Base-by-base conservation (phyloP, 1,140 invertebrate species). In the Scaptomyza hsui region DNA sequence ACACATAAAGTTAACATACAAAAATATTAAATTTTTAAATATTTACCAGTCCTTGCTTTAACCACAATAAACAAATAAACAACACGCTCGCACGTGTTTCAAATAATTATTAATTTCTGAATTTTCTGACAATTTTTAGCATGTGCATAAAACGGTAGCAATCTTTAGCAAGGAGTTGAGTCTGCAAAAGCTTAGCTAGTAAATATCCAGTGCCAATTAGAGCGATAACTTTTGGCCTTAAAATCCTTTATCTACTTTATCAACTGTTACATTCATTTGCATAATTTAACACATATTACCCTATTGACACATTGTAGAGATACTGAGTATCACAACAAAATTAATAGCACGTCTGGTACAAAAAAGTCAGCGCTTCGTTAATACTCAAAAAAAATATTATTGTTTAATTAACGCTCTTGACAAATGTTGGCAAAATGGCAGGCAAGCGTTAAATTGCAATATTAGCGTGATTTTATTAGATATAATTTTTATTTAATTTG, bases 351-450 rank as follows among this genome's bases (percentile, higher is more conserved):
- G 12, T 47, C 32, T 41, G 26, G 16, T 35, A 13, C 15, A 32
- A 49, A 29, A 29, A 16, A 6, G 13, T 48, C 44, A 39, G 21
- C 19, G 19, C 18, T 29, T 6, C n/a, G 9, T 6, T 39, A 13
- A 39, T n/a, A n/a, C n/a, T n/a, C n/a, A 49, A 29, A 70, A 49
- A 29, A 75, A 47, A 57, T 74, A 65, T 56, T 52, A 48, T 29
- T 61, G 44, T 32, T 59, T 67, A 81, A 85, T 85, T 86, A 86
- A 65, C 81, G 42, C 57, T 63, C n/a, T 79, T 85, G 57, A 52
- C 63, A 59, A 72, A 64, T 48, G 35, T 5, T 35, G 32, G 35
- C 37, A 62, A 78, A 83, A 69, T 80, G n/a, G 45, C 55, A 63
- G 42, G 52, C 71, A 72, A 47, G 72, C 80, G 72, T 32, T 49